Base-by-base conservation (phyloP, 2,113 vertebrate species). In the Dryoscopus gambensis region DNA sequence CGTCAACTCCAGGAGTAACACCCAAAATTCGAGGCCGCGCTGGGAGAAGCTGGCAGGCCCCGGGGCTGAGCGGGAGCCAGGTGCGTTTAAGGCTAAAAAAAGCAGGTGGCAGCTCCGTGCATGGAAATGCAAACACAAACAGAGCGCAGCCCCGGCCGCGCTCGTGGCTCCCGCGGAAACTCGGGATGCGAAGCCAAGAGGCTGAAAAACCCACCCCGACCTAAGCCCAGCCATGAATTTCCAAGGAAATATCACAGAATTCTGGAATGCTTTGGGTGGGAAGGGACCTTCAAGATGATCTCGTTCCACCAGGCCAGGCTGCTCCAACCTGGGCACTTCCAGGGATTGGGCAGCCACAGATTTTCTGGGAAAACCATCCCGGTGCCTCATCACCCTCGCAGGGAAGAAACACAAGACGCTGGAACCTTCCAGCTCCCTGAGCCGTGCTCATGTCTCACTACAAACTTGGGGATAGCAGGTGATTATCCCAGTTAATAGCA, bases 181-280 rank as follows among this genome's bases (percentile, higher is more conserved):
- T 5, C 12, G 0, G 15, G 7, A 1, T 0, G 30, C 1, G 0
- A 46, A 8, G 22, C 81, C 71, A 68, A 27, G 73, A 60, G 59
- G 59, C 2, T 28, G 7, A 27, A n/a, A 91, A 75, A 15, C 20
- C 52, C 12, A 6, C 50, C 5, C 46, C 24, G 27, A 70, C 2
- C 19, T 0, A 7, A 44, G 33, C 5, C 23, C 53, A 31, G 1
- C 13, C 6, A 2, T 0, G 7, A 5, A 11, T 10, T 37, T 5
- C 0, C 3, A 35, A 23, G 40, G 62, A 60, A 53, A 10, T 13
- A 11, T 0, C 28, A 4, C 16, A 27, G 39, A 53, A 64, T 75
- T 33, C 13, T 11, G 2, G 11, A 11, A 15, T 7, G 46, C 3
- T 53, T 30, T 60, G 39, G 39, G 24, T 15, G 9, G 39, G 46